phyloP scores from a whole-genome alignment of 2,797 vertebrate species.

The Nyctalus aviator region DNA sequence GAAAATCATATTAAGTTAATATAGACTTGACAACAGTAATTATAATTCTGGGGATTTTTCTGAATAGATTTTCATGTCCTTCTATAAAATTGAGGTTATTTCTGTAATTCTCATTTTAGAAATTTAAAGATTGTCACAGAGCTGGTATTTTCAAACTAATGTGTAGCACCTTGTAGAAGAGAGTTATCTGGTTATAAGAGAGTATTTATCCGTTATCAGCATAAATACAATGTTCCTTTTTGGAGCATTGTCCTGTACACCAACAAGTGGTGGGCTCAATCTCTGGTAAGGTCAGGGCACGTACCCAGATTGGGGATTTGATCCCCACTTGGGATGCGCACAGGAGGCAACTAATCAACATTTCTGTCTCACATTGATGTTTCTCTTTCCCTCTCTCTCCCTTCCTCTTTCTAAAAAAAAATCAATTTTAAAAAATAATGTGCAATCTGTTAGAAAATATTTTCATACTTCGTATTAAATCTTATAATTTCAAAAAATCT shows the following conservation, averaged over 20 bases:
- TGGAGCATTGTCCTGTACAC: neutral
- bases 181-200: neutral
- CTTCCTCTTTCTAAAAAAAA: neutral
- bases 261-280: neutral
- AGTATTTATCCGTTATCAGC: neutral
- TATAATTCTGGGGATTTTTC: neutral
- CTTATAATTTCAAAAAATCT: neutral
- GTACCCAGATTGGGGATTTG: neutral
- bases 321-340: neutral
- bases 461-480: neutral
- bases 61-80: neutral
- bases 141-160: conserved; percentile 5
- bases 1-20: conserved; percentile 16
- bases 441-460: neutral
- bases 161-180: neutral
- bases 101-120: neutral
- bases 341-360: neutral
- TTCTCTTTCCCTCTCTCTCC: neutral
- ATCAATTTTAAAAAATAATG: neutral
- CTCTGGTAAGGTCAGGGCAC: neutral
- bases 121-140: neutral
- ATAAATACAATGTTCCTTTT: neutral
- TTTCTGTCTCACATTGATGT: neutral
- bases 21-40: neutral
- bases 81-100: conserved; percentile 6